Evolutionary conservation across 1,140 invertebrate genomes (phyloP), one percentile per base, ranked within the genome.

Genomic region (Probaryconus sp.): DNA sequence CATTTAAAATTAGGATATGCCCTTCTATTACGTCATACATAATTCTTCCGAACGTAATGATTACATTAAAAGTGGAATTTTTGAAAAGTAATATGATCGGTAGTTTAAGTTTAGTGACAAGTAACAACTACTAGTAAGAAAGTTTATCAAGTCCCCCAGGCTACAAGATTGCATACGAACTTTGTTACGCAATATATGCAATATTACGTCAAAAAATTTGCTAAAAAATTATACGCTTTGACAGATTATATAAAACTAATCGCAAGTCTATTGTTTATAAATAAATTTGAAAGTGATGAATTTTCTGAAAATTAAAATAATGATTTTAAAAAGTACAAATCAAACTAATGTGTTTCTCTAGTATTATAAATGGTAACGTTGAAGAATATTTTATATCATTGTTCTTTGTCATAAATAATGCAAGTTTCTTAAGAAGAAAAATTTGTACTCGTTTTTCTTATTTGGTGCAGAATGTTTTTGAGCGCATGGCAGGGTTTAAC

Each of bases 41-140:
- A 30, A 63, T 56, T 63, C 33, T 38, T 17, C 7, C 5, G n/a
- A n/a, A 42, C 51, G 43, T 55, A 63, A 71, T 24, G 47, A 16
- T 35, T 5, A 1, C 13, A 2, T 5, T 7, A 9, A 40, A 56
- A 16, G 13, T 2, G n/a, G 5, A 10, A 11, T 30, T 47, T n/a
- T 38, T 5, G 35, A 61, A 63, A 76, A 67, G 65, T 65, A 50
- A 20, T 65, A 37, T 24, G 31, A 67, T 65, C 17, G 18, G 3
- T 51, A 67, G 53, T 50, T 45, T 13, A 65, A 70, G 58, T 75
- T 69, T 9, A 28, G 30, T 30, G 53, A 65, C 60, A 70, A 75
- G 72, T 55, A 38, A 30, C 47, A 53, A 37, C 50, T n/a, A n/a
- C n/a, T 51, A 47, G 43, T 18, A 45, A 51, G 31, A 51, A 75